Evolutionary conservation across 2,113 vertebrate genomes (phyloP).

Genomic region (Phylloscopus trochilus): DNA sequence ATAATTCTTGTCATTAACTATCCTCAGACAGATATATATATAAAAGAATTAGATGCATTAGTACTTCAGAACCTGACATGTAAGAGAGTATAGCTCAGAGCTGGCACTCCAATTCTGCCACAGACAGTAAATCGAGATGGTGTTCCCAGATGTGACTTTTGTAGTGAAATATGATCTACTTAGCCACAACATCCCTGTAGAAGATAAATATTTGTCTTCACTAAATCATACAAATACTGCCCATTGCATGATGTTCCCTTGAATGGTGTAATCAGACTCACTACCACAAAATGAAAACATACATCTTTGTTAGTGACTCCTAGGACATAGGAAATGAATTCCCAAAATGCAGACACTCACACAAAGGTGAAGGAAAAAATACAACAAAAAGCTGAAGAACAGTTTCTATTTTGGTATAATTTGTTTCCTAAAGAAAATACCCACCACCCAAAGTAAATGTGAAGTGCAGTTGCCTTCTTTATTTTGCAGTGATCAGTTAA

Average conservation of each 20-base stretch:
- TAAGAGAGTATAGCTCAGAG: neutral
- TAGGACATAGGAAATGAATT: neutral
- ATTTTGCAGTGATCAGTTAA: neutral
- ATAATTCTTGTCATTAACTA: neutral
- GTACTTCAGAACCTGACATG: neutral
- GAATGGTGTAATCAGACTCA: neutral
- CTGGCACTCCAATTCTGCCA: neutral
- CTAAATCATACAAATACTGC: neutral
- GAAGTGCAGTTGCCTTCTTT: neutral
- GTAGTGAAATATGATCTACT: neutral
- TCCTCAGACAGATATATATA: neutral
- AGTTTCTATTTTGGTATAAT: neutral
- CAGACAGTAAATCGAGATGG: neutral
- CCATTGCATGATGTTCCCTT: neutral
- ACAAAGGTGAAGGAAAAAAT: neutral
- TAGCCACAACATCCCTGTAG: neutral
- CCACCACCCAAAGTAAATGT: neutral
- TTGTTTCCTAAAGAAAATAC: neutral
- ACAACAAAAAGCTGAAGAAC: neutral
- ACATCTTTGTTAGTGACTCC: neutral
- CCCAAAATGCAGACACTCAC: neutral
- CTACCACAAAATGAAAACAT: neutral
- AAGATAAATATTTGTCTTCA: neutral
- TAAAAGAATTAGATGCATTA: neutral
- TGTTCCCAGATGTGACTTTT: neutral